phyloP scores from a whole-genome alignment of 2,797 vertebrate genomes.

The Acanthornis magna region DNA sequence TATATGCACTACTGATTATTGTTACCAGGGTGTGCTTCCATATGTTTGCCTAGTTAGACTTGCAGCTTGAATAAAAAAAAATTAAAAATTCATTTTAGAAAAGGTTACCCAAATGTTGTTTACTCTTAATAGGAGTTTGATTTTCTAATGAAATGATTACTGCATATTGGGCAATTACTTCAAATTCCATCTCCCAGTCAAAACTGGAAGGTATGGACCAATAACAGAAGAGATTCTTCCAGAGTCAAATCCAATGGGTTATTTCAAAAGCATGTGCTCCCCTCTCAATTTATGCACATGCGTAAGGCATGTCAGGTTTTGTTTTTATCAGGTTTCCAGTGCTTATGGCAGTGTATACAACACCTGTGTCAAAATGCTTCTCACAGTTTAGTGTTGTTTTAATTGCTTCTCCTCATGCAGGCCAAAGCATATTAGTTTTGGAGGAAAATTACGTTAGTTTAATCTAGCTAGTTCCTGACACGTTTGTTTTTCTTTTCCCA shows the following conservation, averaged over 20 bases:
- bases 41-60: not conserved
- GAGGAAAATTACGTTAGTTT: not conserved
- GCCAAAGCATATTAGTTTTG: not conserved
- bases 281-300: not conserved
- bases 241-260: not conserved
- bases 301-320: not conserved
- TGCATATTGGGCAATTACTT: not conserved
- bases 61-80: not conserved
- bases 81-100: not conserved
- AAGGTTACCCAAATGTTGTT: not conserved
- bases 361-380: not conserved
- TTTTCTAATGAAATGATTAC: not conserved
- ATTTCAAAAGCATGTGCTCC: not conserved
- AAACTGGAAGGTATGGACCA: not conserved
- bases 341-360: not conserved
- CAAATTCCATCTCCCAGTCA: not conserved
- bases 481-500: not conserved
- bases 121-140: not conserved
- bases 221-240: not conserved
- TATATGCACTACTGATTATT: not conserved
- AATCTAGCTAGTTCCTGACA: not conserved
- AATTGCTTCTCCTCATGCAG: not conserved
- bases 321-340: not conserved
- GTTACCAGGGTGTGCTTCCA: not conserved
- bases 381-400: not conserved